A percentile compares a stretch with the other conserved stretches of the same genome.
phyloP scores from a whole-genome alignment of 1,140 invertebrate genomes.

The Agrilus planipennis region DNA sequence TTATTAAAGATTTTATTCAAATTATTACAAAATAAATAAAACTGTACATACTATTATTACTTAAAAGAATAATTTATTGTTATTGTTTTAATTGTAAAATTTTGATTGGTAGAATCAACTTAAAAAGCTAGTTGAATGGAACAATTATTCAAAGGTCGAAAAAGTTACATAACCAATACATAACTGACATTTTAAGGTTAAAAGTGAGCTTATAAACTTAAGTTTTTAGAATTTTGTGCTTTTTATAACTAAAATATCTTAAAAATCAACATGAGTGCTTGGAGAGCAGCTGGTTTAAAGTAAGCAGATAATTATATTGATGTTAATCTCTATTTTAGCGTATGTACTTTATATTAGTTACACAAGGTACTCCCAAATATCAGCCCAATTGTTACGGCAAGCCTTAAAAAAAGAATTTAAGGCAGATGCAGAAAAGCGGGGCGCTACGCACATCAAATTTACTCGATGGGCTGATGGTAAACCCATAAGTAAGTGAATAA shows the following conservation, averaged over 20 bases:
- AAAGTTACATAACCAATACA: too few relatives aligned
- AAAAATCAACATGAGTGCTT: conserved; percentile 42
- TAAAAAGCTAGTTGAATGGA: too few relatives aligned
- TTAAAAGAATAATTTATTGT: too few relatives aligned
- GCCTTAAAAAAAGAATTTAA: conserved; percentile 62
- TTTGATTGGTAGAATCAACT: too few relatives aligned
- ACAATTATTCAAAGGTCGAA: too few relatives aligned
- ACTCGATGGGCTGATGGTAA: conserved; percentile 79
- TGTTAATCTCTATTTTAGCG: conserved; percentile 1
- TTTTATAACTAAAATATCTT: conserved; percentile 3
- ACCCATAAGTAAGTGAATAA: conserved; percentile 60
- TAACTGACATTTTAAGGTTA: too few relatives aligned
- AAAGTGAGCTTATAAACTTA: too few relatives aligned
- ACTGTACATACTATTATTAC: too few relatives aligned
- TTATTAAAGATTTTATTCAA: too few relatives aligned
- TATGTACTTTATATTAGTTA: conserved; percentile 57
- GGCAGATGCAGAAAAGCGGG: conserved; percentile 61
- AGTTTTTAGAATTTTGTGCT: too few relatives aligned
- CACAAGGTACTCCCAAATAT: conserved; percentile 85
- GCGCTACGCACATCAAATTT: conserved; percentile 62
- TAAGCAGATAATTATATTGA: conserved; percentile 33
- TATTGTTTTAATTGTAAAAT: too few relatives aligned
- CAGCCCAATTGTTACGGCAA: conserved; percentile 65
- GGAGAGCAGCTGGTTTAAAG: conserved; percentile 53
- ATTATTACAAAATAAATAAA: too few relatives aligned